Percentiles rank a stretch among this genome's conserved stretches.
Evolutionary conservation across 2,797 vertebrate genomes (phyloP).

Genomic region (Bucorvus abyssinicus): DNA sequence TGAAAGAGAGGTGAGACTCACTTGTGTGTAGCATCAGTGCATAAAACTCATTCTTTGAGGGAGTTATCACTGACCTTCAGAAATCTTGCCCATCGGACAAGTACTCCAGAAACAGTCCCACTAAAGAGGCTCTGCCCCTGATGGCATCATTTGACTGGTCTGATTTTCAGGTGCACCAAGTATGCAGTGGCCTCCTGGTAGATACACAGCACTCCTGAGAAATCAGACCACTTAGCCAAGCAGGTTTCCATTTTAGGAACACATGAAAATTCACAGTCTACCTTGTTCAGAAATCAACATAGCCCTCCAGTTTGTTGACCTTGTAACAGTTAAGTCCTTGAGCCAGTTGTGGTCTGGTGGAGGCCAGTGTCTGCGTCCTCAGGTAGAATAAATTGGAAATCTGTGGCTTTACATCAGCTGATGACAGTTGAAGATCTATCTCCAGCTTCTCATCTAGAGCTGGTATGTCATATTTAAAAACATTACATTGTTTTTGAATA

Average conservation of each 20-base stretch:
- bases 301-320: not conserved
- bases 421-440: not conserved
- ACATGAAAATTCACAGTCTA: not conserved
- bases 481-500: not conserved
- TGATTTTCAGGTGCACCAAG: not conserved
- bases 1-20: not conserved
- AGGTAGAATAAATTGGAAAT: not conserved
- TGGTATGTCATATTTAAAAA: not conserved
- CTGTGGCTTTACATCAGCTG: not conserved
- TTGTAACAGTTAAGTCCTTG: not conserved
- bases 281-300: not conserved
- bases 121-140: not conserved
- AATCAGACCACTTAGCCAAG: not conserved
- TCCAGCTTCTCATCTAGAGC: not conserved
- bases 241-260: not conserved
- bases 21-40: not conserved
- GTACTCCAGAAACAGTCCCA: not conserved
- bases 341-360: not conserved
- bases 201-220: not conserved
- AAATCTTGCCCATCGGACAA: not conserved
- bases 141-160: not conserved
- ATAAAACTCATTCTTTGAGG: not conserved
- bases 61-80: not conserved
- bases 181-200: not conserved
- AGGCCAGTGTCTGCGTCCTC: not conserved